phyloP scores from a whole-genome alignment of 2,113 vertebrate species.

The Oreotrochilus melanogaster region DNA sequence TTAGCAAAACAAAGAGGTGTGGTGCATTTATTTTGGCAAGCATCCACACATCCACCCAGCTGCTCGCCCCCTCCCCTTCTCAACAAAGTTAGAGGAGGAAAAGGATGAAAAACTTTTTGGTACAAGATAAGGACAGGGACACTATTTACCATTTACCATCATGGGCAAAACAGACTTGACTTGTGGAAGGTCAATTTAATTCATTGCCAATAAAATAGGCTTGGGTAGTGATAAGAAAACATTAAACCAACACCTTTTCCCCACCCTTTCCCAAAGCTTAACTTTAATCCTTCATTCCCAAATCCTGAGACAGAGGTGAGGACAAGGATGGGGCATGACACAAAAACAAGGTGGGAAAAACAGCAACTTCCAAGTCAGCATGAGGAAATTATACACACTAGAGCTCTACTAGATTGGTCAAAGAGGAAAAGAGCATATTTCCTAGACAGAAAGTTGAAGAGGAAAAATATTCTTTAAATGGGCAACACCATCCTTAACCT shows the following conservation, averaged over 20 bases:
- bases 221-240: not conserved
- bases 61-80: not conserved
- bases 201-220: not conserved
- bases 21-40: not conserved
- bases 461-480: not conserved
- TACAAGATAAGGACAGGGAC: no score
- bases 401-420: not conserved
- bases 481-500: not conserved
- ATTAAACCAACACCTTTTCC: not conserved
- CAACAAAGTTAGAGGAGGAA: not conserved
- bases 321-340: not conserved
- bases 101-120: not conserved
- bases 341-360: not conserved
- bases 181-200: not conserved
- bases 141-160: not conserved
- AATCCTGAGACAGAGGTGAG: not conserved
- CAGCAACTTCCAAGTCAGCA: not conserved
- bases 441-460: not conserved
- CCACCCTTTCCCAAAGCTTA: not conserved
- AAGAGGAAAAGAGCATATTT: not conserved
- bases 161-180: not conserved
- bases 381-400: not conserved
- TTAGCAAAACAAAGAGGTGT: not conserved
- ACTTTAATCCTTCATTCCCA: not conserved
- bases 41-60: not conserved